These are phyloP conservation scores for Emydoidea blandingii DNA, from an alignment of 2,797 vertebrate genomes.

Conservation along the genomic window DNA sequence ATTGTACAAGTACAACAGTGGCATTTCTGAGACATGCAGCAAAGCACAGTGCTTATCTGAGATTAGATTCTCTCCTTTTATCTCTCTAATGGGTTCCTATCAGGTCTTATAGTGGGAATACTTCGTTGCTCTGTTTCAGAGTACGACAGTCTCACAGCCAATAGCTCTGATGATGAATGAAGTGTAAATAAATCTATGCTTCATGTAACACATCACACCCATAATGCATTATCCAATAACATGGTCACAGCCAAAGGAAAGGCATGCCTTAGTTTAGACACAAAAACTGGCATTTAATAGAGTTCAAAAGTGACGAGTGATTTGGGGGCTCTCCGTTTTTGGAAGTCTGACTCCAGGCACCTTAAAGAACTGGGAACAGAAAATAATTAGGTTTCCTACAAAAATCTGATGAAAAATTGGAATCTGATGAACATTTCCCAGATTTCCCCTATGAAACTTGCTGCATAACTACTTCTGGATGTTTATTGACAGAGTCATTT, in stretches of 20 bases:
- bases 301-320: neutral
- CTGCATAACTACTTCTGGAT: neutral
- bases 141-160: neutral
- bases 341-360: neutral
- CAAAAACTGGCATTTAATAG: neutral
- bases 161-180: slow-evolving; percentile 9
- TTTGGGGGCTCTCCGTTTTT: neutral
- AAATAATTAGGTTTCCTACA: neutral
- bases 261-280: neutral
- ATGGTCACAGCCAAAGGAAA: neutral
- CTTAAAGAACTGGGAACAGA: neutral
- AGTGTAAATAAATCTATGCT: neutral
- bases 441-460: neutral
- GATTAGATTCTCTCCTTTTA: slow-evolving; percentile 29
- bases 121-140: slow-evolving; percentile 20
- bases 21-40: neutral
- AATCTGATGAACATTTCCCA: neutral
- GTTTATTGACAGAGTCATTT: neutral
- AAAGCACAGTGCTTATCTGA: slow-evolving; percentile 29
- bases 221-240: neutral
- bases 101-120: slow-evolving; percentile 3
- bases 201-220: neutral
- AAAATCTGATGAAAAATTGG: neutral
- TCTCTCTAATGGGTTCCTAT: neutral
- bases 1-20: neutral